These are phyloP conservation scores for Sebastes glaucus DNA, from an alignment of 2,797 vertebrate species.

Conservation along the genomic window DNA sequence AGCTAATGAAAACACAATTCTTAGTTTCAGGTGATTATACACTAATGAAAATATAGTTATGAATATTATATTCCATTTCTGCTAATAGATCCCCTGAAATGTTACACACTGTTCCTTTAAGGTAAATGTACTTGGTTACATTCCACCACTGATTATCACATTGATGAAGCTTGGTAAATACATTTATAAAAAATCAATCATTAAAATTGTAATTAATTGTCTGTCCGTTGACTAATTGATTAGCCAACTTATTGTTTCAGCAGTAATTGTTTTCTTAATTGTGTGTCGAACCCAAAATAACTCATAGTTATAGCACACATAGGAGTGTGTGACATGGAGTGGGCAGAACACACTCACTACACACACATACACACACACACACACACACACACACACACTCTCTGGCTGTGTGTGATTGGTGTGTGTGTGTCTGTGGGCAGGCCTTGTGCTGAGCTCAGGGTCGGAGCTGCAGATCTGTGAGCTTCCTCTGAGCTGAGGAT, in stretches of 20 bases:
- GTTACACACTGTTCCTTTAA: too few species aligned
- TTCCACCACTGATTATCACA: background rate
- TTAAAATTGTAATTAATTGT: background rate
- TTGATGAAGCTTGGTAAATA: background rate
- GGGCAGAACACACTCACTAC: background rate
- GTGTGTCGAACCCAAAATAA: background rate
- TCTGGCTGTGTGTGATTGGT: conserved; percentile 27
- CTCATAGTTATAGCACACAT: background rate
- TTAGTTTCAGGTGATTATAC: too few species aligned
- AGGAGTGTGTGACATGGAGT: background rate
- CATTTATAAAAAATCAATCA: background rate
- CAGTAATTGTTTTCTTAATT: background rate
- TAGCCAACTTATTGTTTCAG: background rate
- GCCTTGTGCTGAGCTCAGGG: conserved; percentile 5
- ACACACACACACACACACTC: background rate
- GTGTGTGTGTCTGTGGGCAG: conserved; percentile 29
- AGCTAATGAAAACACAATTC: too few species aligned
- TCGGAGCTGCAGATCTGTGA: conserved; percentile 9
- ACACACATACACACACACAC: background rate
- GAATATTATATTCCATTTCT: too few species aligned
- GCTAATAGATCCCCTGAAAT: too few species aligned
- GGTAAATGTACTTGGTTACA: background rate
- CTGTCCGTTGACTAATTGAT: background rate
- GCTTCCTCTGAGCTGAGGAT: conserved; percentile 57
- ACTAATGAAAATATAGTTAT: too few species aligned